phyloP scores from a whole-genome alignment of 2,888 invertebrate genomes.

The Leptopilina myrica region DNA sequence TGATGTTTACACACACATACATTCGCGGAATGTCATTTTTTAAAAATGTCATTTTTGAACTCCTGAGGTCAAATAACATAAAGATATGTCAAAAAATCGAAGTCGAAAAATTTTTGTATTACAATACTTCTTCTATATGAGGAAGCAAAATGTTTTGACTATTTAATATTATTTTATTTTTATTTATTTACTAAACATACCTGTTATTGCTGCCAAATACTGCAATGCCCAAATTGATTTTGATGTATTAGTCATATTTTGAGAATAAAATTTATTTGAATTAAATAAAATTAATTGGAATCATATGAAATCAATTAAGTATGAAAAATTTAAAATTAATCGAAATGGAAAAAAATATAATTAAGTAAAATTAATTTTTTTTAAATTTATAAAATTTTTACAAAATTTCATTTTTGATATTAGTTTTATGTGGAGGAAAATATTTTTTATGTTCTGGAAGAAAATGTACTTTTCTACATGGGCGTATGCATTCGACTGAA shows the following conservation, averaged over 20 bases:
- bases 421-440: not conserved
- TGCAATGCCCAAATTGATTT: not conserved
- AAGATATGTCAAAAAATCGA: too few relatives aligned
- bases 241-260: not conserved
- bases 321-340: not conserved
- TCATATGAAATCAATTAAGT: too few relatives aligned
- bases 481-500: not conserved
- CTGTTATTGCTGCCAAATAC: conserved; percentile 4
- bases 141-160: too few relatives aligned
- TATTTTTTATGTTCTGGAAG: not conserved
- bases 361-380: not conserved
- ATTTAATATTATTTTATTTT: too few relatives aligned
- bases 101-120: too few relatives aligned
- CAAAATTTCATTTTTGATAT: too few relatives aligned
- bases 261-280: not conserved
- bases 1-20: too few relatives aligned
- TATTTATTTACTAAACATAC: not conserved
- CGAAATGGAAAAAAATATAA: not conserved
- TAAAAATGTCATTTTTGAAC: too few relatives aligned
- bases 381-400: not conserved
- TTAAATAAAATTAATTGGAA: too few relatives aligned
- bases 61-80: too few relatives aligned
- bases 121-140: too few relatives aligned
- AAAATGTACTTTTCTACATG: not conserved
- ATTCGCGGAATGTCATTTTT: too few relatives aligned